Evolutionary conservation across 2,888 invertebrate genomes (phyloP).

Genomic region (Disparrhopalites patrizii): DNA sequence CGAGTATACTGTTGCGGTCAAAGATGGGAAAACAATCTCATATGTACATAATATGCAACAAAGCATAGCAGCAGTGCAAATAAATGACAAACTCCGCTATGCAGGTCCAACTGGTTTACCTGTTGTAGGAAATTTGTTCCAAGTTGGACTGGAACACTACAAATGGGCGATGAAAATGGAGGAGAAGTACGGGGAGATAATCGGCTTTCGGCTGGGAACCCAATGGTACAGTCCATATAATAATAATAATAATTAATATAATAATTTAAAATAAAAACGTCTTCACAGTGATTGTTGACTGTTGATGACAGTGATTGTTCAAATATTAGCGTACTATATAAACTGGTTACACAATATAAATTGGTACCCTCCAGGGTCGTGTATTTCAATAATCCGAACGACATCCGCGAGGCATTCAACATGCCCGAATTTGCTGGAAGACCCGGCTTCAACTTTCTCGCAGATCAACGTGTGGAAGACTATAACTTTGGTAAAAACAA

Average conservation of each 20-base stretch:
- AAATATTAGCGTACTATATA: too few relatives aligned
- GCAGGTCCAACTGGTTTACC: constrained; percentile 13
- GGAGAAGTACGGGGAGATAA: constrained; percentile 10
- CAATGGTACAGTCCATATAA: neutral
- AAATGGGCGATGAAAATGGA: neutral
- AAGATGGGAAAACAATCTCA: too few relatives aligned
- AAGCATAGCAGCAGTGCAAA: too few relatives aligned
- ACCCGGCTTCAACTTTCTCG: neutral
- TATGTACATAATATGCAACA: too few relatives aligned
- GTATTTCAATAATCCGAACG: neutral
- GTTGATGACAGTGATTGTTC: too few relatives aligned
- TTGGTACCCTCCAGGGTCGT: too few relatives aligned
- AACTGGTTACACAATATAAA: too few relatives aligned
- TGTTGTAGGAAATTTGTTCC: constrained; percentile 18
- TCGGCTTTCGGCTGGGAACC: constrained; percentile 2
- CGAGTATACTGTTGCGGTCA: too few relatives aligned
- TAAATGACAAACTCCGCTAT: too few relatives aligned
- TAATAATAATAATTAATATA: too few relatives aligned
- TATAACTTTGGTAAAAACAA: neutral
- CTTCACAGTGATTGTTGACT: too few relatives aligned
- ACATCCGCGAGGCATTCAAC: constrained; percentile 13
- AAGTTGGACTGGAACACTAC: neutral
- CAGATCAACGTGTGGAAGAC: neutral
- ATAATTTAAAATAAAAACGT: too few relatives aligned
- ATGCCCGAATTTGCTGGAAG: constrained; percentile 1